Evolutionary conservation across 1,140 invertebrate species (phyloP), one percentile per base, ranked within the genome.

Genomic region (Lepidurus packardi): DNA sequence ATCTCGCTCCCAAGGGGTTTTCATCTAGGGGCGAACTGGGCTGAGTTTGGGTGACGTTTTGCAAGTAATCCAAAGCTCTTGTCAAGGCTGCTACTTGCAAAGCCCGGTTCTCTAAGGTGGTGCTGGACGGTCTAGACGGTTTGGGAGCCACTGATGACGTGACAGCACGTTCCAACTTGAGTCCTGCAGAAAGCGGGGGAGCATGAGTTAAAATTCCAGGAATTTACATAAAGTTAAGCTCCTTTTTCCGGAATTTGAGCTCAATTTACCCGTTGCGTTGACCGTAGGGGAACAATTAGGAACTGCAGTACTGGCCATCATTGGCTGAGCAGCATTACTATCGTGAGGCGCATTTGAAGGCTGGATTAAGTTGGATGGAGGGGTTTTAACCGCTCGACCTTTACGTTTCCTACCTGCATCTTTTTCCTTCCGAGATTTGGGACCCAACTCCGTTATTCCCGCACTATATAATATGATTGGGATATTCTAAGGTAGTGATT

Each of bases 391-490:
- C 24, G 75, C 75, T 42, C 43, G 43, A 4, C 4, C 47, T 43
- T 53, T 79, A 45, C 75, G 76, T 34, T 74, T 77, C 75, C 77
- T 77, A n/a, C 10, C 43, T 76, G 42, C 24, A 24, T 74, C 76
- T 77, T 77, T 79, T 73, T 82, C 78, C 78, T 80, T 83, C 76
- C 78, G 74, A 53, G 80, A 81, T 80, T 84, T 84, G 80, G 82
- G 80, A 79, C 81, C 74, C 8, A 74, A 78, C 81, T 82, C 81
- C 80, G 83, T 81, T 78, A 43, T 43, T 45, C 75, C 53, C 78
- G 79, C 80, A 80, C 79, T 24, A 53, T 44, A 9, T 16, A 77
- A 21, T 16, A 73, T 16, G 73, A 73, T 44, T 73, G 80, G 1
- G 53, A 45, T 13, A 42, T 78, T 8, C 74, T 44, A 21, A 78